Percentiles rank a stretch among this genome's conserved stretches.
These are phyloP conservation scores for Rhyacophila brunnea DNA, from an alignment of 1,140 invertebrate species.

Conservation along the genomic window DNA sequence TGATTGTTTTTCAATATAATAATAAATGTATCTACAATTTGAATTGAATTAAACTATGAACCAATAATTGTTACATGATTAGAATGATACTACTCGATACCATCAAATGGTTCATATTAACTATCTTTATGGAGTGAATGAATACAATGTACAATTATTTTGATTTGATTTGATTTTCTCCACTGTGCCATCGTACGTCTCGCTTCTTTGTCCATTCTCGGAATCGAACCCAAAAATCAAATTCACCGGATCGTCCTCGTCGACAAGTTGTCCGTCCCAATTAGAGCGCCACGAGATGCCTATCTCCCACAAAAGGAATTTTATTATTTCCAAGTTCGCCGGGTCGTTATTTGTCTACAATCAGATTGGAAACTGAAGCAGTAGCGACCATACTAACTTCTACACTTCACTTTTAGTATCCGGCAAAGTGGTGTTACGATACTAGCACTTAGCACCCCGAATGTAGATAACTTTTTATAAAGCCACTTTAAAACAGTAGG, in stretches of 20 bases:
- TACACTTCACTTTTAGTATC: too few species aligned
- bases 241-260: constrained; percentile 1
- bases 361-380: constrained; percentile 10
- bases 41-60: too few species aligned
- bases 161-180: constrained; percentile 3
- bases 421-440: too few species aligned
- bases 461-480: too few species aligned
- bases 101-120: too few species aligned
- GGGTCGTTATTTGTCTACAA: constrained; percentile 24
- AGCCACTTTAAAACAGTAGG: too few species aligned
- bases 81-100: too few species aligned
- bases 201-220: constrained; percentile 7
- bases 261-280: constrained; percentile 21
- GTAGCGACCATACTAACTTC: too few species aligned
- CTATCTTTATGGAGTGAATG: constrained; percentile 4
- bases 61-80: too few species aligned
- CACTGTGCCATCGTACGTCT: background rate
- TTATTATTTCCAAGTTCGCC: constrained; percentile 27
- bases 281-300: constrained; percentile 30
- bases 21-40: too few species aligned
- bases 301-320: constrained; percentile 30
- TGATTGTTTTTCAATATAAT: too few species aligned
- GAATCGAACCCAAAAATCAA: constrained; percentile 17
- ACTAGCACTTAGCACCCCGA: too few species aligned
- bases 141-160: background rate